Conservation (phyloP, 2,113 vertebrate species). For the Hylia prasina region DNA sequence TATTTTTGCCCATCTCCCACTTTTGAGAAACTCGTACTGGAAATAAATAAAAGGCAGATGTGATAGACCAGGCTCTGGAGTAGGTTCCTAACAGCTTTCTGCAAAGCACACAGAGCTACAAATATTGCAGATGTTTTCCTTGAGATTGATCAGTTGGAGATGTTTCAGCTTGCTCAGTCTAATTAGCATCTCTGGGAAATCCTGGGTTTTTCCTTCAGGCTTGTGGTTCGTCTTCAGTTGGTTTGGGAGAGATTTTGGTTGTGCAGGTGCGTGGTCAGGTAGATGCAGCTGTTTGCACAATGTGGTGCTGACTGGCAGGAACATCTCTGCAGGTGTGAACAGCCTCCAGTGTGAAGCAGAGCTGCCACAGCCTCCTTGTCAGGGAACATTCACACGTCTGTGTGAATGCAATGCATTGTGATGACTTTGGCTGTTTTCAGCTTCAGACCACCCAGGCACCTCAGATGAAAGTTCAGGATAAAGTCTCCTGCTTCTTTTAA, state of each 20-base stretch:
- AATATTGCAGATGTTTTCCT: not conserved
- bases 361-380: not conserved
- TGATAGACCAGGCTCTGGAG: not conserved
- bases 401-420: accelerated
- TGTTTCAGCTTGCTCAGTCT: not conserved
- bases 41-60: not conserved
- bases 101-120: not conserved
- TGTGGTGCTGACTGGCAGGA: not conserved
- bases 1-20: not conserved
- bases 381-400: not conserved
- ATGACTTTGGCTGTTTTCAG: not conserved
- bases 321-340: not conserved
- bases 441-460: not conserved
- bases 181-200: not conserved
- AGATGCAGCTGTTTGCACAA: not conserved
- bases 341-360: not conserved
- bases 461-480: not conserved
- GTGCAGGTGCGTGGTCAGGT: not conserved
- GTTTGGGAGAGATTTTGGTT: not conserved
- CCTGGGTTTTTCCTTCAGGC: not conserved
- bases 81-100: not conserved
- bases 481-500: not conserved
- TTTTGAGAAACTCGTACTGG: not conserved
- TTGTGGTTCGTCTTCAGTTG: not conserved
- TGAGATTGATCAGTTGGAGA: not conserved